Evolutionary conservation across 2,888 invertebrate species (phyloP).

Genomic region (Nephrotoma appendiculata): DNA sequence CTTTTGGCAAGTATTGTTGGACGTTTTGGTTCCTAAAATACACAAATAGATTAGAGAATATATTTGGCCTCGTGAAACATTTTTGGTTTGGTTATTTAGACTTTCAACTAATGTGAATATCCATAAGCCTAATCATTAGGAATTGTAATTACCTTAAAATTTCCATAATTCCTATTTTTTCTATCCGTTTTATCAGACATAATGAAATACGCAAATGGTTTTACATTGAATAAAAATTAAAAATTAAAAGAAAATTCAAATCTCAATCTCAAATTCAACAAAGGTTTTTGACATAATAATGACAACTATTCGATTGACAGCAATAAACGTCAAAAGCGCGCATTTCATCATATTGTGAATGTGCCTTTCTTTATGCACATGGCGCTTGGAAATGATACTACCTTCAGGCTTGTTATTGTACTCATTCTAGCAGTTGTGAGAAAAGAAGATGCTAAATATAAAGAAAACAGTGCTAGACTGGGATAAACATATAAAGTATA

Average conservation of each 20-base stretch:
- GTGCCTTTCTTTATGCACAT: not conserved
- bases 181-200: not conserved
- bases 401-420: not conserved
- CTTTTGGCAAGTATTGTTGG: slow-evolving; percentile 23
- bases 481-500: no score
- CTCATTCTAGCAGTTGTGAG: not conserved
- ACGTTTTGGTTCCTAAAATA: slow-evolving; percentile 16
- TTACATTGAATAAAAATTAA: not conserved
- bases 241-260: not conserved
- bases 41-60: not conserved
- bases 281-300: not conserved
- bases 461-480: not conserved
- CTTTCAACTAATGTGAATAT: no score
- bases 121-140: no score
- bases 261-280: not conserved
- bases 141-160: slow-evolving; percentile 1
- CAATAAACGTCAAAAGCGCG: not conserved
- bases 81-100: no score
- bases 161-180: slow-evolving; percentile 3
- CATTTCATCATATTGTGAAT: not conserved
- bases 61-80: not conserved
- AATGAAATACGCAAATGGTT: not conserved
- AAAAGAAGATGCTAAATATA: not conserved
- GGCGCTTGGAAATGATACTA: not conserved
- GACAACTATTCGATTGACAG: not conserved